Conservation (phyloP, 1,140 invertebrate genomes). For the Ericerus pela region DNA sequence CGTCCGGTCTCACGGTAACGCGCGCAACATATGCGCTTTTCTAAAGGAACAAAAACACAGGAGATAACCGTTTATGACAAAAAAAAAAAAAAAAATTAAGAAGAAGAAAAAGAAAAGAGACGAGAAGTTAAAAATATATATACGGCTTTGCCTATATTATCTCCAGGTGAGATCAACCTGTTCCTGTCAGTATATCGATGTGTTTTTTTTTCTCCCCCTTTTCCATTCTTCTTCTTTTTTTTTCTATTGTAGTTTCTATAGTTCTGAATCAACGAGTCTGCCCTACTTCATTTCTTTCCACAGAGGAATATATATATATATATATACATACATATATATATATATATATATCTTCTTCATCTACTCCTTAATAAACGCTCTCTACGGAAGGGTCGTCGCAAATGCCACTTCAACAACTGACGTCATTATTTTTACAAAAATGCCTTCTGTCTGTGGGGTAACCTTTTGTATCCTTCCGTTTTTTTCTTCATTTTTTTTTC, state of each 20-base stretch:
- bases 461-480: conserved; percentile 4
- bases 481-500: too few relatives aligned
- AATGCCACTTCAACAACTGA: neutral
- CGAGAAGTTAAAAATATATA: too few relatives aligned
- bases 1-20: neutral
- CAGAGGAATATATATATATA: too few relatives aligned
- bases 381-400: too few relatives aligned
- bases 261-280: conserved; percentile 8
- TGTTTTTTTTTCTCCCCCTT: neutral
- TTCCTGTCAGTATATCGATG: conserved; percentile 1
- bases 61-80: neutral
- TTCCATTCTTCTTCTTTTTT: neutral
- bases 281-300: neutral
- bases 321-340: too few relatives aligned
- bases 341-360: too few relatives aligned
- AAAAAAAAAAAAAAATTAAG: neutral
- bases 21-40: neutral
- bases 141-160: neutral
- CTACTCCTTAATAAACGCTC: too few relatives aligned
- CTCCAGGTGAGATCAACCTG: conserved; percentile 7
- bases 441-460: neutral
- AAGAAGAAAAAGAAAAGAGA: neutral
- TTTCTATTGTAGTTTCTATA: neutral
- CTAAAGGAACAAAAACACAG: too few relatives aligned
- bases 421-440: neutral